Evolutionary conservation across 1,140 invertebrate species (phyloP), one percentile per base, ranked within the genome.

Genomic region (Leptinotarsa defecta): DNA sequence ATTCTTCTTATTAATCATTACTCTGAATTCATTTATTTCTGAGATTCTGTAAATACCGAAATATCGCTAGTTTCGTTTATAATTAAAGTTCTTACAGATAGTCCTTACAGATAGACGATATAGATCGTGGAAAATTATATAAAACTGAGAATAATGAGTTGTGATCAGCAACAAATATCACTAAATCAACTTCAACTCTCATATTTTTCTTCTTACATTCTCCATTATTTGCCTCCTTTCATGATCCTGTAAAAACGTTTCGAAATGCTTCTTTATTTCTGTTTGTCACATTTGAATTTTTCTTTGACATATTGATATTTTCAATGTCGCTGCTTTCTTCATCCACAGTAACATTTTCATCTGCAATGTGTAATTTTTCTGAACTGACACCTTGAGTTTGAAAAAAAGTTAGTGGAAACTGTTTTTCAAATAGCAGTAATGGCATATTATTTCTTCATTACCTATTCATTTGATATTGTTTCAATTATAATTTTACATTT

Each of bases 61-160:
- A 76, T 57, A 17, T 76, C 74, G n/a, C 63, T 76, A 13, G 74
- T 76, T 76, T 76, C 69, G 64, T 75, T 69, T 49, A 75, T 48
- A 2, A 72, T 64, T 20, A 48, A 20, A 6, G 20, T 24, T 3
- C 22, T 24, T 24, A 24, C 22, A 22, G 20, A 22, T 24, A 24
- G 2, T 24, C 2, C 24, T 48, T 67, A 3, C 8, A 22, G 3
- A 19, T 19, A 57, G 74, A 75, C 11, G 68, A 48, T 62, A 75
- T 62, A 22, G 62, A 52, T 71, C 64, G 69, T 17, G 68, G 57
- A 3, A 71, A 6, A 19, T 75, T 19, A 43, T 75, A 49, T 48
- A 75, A 70, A 13, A 71, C 13, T 22, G 61, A 61, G 48, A 75
- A 70, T n/a, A 52, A 49, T 24, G 19, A 19, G 24, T 75, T 75